A percentile compares a stretch with the other conserved stretches of the same genome.
Conservation (phyloP, 2,113 vertebrate genomes). For the Lepidiolamprologus cunningtoni region DNA sequence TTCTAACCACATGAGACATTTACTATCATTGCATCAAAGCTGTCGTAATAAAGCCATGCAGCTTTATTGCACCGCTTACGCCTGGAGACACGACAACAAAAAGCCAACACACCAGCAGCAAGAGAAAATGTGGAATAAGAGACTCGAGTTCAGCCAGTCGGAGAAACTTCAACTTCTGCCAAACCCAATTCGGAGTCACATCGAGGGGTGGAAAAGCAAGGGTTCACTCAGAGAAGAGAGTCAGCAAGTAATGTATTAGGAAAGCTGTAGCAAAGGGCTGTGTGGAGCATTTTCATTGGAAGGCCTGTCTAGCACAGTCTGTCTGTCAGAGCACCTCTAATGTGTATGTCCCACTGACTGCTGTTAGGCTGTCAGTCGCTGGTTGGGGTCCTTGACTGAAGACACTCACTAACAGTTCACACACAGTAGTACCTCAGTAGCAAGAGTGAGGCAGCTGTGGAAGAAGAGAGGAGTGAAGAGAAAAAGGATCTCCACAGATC, state of each 20-base stretch:
- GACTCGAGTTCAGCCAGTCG: constrained; percentile 28
- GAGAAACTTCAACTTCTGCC: constrained; percentile 31
- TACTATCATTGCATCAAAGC: constrained; percentile 53
- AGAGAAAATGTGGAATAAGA: neutral
- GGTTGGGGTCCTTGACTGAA: constrained; percentile 50
- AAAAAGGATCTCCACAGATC: constrained; percentile 57
- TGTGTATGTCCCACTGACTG: constrained; percentile 51
- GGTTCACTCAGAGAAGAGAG: constrained; percentile 19
- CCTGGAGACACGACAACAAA: constrained; percentile 54
- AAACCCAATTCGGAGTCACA: constrained; percentile 8
- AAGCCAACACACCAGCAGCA: constrained; percentile 16
- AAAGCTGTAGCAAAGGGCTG: constrained; percentile 22
- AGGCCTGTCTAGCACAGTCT: constrained; percentile 28
- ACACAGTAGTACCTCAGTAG: constrained; percentile 33
- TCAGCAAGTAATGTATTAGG: constrained; percentile 10
- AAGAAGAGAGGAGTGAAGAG: constrained; percentile 27
- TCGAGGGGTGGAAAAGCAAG: neutral
- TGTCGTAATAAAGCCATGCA: constrained; percentile 45
- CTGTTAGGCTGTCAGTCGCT: constrained; percentile 49
- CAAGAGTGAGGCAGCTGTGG: constrained; percentile 2
- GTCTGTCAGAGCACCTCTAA: constrained; percentile 51
- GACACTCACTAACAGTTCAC: constrained; percentile 50
- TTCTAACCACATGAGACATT: constrained; percentile 47
- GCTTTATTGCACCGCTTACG: constrained; percentile 13
- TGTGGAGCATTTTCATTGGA: constrained; percentile 24